Conservation (phyloP, 53 echinoderm and acorn worm genomes). For the Echinometra lucunter region DNA sequence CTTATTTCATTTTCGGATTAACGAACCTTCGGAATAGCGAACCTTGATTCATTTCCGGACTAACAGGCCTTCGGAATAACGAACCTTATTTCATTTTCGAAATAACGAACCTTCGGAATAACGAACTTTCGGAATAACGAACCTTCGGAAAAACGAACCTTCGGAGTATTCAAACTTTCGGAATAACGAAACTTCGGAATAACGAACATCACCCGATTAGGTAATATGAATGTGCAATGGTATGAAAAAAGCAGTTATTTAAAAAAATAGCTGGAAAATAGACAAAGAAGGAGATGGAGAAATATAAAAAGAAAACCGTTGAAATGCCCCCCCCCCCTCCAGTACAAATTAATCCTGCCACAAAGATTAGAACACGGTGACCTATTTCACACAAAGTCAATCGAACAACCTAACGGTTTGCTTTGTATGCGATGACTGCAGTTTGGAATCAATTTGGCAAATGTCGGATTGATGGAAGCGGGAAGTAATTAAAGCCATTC, state of each 20-base stretch:
- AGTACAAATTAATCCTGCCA: background rate
- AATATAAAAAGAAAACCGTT: background rate
- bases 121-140: too few relatives aligned
- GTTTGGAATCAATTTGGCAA: conserved; percentile 14
- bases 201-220: too few relatives aligned
- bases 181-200: too few relatives aligned
- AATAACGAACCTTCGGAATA: too few relatives aligned
- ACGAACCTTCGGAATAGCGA: too few relatives aligned
- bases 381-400: background rate
- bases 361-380: background rate
- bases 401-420: background rate
- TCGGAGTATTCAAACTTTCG: too few relatives aligned
- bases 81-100: too few relatives aligned
- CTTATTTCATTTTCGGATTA: too few relatives aligned
- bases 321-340: too few relatives aligned
- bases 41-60: too few relatives aligned
- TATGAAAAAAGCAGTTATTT: background rate
- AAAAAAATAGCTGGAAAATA: background rate
- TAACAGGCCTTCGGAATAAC: too few relatives aligned
- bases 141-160: too few relatives aligned
- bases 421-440: background rate
- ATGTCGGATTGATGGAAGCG: conserved; percentile 10
- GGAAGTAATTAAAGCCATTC: conserved; percentile 42
- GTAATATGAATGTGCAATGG: background rate
- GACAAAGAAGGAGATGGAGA: background rate